These are phyloP conservation scores for Malachius bipustulatus DNA, from an alignment of 2,888 invertebrate genomes.

Conservation along the genomic window DNA sequence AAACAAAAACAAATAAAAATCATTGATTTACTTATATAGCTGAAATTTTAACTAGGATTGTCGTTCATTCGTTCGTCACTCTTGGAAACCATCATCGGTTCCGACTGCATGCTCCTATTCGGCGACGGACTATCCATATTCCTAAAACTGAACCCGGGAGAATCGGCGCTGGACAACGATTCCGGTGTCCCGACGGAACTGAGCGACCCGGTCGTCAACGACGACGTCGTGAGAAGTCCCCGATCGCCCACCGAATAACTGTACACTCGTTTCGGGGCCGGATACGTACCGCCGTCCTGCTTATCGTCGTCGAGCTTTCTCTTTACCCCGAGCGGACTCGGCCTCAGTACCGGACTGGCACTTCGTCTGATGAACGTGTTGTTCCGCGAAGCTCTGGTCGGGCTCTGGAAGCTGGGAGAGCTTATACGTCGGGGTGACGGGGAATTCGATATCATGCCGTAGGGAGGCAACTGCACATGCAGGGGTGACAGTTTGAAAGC, in stretches of 20 bases:
- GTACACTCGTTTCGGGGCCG: conserved; percentile 37
- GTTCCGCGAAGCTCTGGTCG: conserved; percentile 58
- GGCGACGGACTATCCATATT: conserved; percentile 45
- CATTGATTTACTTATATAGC: too few species aligned
- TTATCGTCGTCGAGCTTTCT: conserved; percentile 49
- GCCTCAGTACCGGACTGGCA: conserved; percentile 77
- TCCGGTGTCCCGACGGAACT: conserved; percentile 50
- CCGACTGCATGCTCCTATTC: conserved; percentile 31
- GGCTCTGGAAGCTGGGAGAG: conserved; percentile 41
- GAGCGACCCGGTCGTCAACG: conserved; percentile 42
- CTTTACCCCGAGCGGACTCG: conserved; percentile 60
- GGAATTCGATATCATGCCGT: conserved; percentile 22
- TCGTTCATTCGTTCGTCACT: conserved; percentile 37
- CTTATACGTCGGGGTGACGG: conserved; percentile 33
- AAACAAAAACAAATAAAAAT: too few species aligned
- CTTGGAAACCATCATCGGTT: conserved; percentile 32
- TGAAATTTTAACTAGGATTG: conserved; percentile 32
- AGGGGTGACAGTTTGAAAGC: conserved; percentile 33
- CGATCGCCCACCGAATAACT: conserved; percentile 31
- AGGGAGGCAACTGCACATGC: conserved; percentile 38
- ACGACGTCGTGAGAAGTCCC: conserved; percentile 32
- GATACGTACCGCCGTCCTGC: conserved; percentile 32
- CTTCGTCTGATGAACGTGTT: conserved; percentile 72
- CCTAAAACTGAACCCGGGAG: conserved; percentile 44
- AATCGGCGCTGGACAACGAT: conserved; percentile 48